Conservation (phyloP, 2,113 vertebrate species). For the Cololabis saira region DNA sequence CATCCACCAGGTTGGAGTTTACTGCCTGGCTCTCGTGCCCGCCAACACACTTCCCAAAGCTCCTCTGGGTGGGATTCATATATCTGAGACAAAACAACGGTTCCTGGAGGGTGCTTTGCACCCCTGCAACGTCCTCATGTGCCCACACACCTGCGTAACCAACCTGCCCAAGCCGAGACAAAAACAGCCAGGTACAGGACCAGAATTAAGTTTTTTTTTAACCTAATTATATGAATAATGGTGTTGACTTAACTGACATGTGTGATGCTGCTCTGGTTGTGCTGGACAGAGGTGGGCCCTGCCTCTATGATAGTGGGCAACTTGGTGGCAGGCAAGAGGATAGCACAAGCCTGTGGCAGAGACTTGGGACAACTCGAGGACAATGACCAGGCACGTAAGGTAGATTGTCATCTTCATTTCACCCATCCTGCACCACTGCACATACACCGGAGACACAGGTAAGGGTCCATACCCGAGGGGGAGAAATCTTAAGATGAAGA, state of each 20-base stretch:
- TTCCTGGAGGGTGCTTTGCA: slow-evolving; percentile 94
- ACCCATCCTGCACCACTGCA: slow-evolving; percentile 19
- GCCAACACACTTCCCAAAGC: slow-evolving; percentile 97
- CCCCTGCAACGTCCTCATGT: slow-evolving; percentile 96
- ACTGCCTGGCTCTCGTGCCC: slow-evolving; percentile 95
- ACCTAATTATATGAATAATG: neutral
- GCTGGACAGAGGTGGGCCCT: slow-evolving; percentile 89
- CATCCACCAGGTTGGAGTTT: slow-evolving; percentile 96
- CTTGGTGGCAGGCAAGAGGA: slow-evolving; percentile 94
- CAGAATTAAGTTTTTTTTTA: slow-evolving; percentile 1
- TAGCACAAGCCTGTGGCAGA: slow-evolving; percentile 93
- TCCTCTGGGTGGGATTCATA: slow-evolving; percentile 93
- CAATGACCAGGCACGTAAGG: slow-evolving; percentile 94
- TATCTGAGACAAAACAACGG: slow-evolving; percentile 95
- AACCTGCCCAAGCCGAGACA: slow-evolving; percentile 96
- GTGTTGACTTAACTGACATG: neutral
- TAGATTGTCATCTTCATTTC: slow-evolving; percentile 69
- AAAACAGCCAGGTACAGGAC: slow-evolving; percentile 89
- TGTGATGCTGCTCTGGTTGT: slow-evolving; percentile 29
- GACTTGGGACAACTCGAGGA: slow-evolving; percentile 93
- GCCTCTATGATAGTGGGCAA: slow-evolving; percentile 98
- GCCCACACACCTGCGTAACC: slow-evolving; percentile 95
- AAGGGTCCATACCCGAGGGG: slow-evolving; percentile 10
- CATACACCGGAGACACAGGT: slow-evolving; percentile 34
- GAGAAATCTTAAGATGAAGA: neutral